Evolutionary conservation across 2,797 vertebrate genomes (phyloP).

Genomic region (Cossypha caffra): DNA sequence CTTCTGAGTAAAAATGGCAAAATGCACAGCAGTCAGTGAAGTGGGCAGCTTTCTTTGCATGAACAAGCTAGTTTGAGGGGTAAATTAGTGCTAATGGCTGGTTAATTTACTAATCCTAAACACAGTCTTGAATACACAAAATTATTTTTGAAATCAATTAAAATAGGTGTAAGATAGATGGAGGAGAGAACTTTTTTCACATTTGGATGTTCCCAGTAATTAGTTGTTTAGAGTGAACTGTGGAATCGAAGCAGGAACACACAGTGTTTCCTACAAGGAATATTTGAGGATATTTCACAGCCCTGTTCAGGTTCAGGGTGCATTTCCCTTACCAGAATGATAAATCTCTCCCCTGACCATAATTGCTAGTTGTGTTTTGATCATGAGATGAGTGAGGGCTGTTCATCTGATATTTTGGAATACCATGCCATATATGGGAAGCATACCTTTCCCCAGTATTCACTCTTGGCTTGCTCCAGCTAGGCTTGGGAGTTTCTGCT

Average conservation of each 20-base stretch:
- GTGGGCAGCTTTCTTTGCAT: neutral
- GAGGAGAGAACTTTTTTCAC: neutral
- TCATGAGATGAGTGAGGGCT: neutral
- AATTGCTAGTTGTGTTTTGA: conserved; percentile 1
- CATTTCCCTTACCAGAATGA: neutral
- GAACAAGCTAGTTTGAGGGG: neutral
- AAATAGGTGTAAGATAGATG: neutral
- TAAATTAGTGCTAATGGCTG: neutral
- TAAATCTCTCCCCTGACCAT: neutral
- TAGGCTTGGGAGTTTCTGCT: neutral
- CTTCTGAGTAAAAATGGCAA: neutral
- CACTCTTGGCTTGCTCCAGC: conserved; percentile 36
- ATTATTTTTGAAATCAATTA: neutral
- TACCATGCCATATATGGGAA: conserved; percentile 16
- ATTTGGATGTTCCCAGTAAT: neutral
- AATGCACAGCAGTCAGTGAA: neutral
- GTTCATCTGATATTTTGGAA: conserved; percentile 34
- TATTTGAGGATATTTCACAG: neutral
- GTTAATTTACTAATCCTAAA: neutral
- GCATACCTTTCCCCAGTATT: neutral
- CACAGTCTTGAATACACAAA: neutral
- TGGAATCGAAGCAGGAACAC: neutral
- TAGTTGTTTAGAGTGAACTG: neutral
- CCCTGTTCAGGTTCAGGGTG: neutral
- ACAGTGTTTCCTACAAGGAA: neutral